Evolutionary conservation across 2,113 vertebrate species (phyloP).

Genomic region (Platichthys stellatus): DNA sequence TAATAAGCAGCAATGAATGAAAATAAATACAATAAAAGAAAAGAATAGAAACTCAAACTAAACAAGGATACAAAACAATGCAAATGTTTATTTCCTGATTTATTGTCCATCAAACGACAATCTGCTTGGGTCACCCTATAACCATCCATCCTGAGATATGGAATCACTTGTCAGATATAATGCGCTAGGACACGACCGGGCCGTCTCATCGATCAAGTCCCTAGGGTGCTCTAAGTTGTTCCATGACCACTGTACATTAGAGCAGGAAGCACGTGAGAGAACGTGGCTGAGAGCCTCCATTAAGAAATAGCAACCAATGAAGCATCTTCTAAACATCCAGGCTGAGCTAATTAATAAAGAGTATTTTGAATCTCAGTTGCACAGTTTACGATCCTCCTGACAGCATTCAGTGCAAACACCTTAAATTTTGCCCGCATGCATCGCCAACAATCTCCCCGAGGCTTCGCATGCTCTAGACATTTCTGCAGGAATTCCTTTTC

Average conservation of each 20-base stretch:
- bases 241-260: conserved; percentile 2
- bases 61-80: no score
- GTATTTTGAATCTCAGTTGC: conserved; percentile 28
- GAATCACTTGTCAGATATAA: conserved; percentile 60
- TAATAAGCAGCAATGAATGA: not conserved
- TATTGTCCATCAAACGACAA: conserved; percentile 11
- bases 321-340: conserved; percentile 33
- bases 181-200: conserved; percentile 52
- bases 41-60: not conserved
- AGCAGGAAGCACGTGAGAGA: not conserved
- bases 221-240: conserved; percentile 58
- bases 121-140: conserved; percentile 12
- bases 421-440: conserved; percentile 29
- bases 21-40: not conserved
- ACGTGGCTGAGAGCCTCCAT: conserved; percentile 6
- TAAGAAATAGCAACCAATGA: conserved; percentile 23
- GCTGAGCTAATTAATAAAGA: conserved; percentile 38
- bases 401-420: not conserved
- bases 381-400: conserved; percentile 40
- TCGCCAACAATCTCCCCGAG: conserved; percentile 35
- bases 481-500: conserved; percentile 38
- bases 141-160: conserved; percentile 48
- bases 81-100: not conserved
- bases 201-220: conserved; percentile 57
- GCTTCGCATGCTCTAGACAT: conserved; percentile 49